Evolutionary conservation across 2,797 vertebrate genomes (phyloP).

Genomic region (Erpetoichthys calabaricus): DNA sequence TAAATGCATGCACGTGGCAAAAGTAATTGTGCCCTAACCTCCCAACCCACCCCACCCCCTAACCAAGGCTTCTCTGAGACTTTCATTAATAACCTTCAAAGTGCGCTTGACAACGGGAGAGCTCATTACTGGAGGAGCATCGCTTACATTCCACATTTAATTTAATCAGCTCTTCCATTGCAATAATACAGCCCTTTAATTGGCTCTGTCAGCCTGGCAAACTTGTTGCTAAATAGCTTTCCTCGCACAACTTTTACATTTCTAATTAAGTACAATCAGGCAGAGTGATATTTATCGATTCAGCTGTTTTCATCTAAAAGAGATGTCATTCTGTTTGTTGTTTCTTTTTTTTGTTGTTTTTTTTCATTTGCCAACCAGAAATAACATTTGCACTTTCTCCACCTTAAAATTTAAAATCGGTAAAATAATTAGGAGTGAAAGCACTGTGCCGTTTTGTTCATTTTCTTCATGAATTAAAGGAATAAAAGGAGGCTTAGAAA

Average conservation of each 20-base stretch:
- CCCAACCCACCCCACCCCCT: no score
- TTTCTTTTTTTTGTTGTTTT: no score
- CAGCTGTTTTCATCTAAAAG: slow-evolving; percentile 33
- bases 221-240: slow-evolving; percentile 42
- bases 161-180: slow-evolving; percentile 39
- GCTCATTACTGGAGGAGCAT: slow-evolving; percentile 17
- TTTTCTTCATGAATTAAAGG: slow-evolving; percentile 36
- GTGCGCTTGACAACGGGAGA: slow-evolving; percentile 9
- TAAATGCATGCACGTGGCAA: no score
- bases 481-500: slow-evolving; percentile 28
- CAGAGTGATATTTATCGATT: slow-evolving; percentile 56
- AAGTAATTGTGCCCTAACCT: no score
- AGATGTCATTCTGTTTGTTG: slow-evolving; percentile 24
- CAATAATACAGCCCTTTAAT: slow-evolving; percentile 43
- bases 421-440: slow-evolving; percentile 54
- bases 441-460: slow-evolving; percentile 36
- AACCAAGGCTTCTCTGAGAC: not conserved
- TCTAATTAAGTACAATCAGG: slow-evolving; percentile 55
- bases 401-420: slow-evolving; percentile 38
- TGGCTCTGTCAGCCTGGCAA: slow-evolving; percentile 48
- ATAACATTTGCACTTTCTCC: slow-evolving; percentile 16
- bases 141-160: slow-evolving; percentile 18
- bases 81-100: slow-evolving; percentile 11
- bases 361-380: not conserved
- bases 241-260: slow-evolving; percentile 35